phyloP scores from a whole-genome alignment of 30 jellyfish, hydroid and myxozoan species.

The Pseudorhiza aurosa region DNA sequence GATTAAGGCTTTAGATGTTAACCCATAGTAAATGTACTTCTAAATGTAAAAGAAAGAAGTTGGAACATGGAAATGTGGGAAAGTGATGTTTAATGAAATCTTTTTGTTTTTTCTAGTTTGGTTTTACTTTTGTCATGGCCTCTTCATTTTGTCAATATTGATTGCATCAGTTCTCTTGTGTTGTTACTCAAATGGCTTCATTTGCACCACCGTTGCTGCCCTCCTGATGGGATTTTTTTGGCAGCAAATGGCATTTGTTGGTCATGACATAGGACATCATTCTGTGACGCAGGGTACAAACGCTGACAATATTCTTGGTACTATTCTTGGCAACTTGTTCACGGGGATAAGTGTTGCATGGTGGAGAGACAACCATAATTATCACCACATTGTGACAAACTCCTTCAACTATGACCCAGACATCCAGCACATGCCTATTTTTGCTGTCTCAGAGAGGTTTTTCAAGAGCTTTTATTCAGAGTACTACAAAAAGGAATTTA shows the following conservation, averaged over 20 bases:
- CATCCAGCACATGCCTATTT: constrained; percentile 90
- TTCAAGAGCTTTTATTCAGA: constrained; percentile 78
- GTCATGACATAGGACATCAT: constrained; percentile 98
- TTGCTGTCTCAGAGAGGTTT: constrained; percentile 83
- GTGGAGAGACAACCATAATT: constrained; percentile 95
- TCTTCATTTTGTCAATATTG: constrained; percentile 44
- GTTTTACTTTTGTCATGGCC: constrained; percentile 61
- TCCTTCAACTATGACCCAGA: constrained; percentile 93
- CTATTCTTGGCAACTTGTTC: constrained; percentile 78
- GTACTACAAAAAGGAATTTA: constrained; percentile 72
- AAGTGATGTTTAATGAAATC: too few species aligned
- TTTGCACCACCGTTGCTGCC: constrained; percentile 64
- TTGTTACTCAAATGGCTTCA: constrained; percentile 26
- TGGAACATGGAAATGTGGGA: too few species aligned
- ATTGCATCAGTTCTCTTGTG: constrained; percentile 37
- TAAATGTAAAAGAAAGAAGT: too few species aligned
- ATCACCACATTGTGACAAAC: constrained; percentile 90
- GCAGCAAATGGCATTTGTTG: constrained; percentile 98
- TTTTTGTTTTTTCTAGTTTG: constrained; percentile 74
- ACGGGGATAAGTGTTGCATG: constrained; percentile 93
- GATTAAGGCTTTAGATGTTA: too few species aligned
- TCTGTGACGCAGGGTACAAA: constrained; percentile 79
- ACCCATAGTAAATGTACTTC: too few species aligned
- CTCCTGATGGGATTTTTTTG: constrained; percentile 84
- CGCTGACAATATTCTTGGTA: constrained; percentile 74